Evolutionary conservation across 2,888 invertebrate genomes (phyloP).

Genomic region (Tenthredo mesomela): DNA sequence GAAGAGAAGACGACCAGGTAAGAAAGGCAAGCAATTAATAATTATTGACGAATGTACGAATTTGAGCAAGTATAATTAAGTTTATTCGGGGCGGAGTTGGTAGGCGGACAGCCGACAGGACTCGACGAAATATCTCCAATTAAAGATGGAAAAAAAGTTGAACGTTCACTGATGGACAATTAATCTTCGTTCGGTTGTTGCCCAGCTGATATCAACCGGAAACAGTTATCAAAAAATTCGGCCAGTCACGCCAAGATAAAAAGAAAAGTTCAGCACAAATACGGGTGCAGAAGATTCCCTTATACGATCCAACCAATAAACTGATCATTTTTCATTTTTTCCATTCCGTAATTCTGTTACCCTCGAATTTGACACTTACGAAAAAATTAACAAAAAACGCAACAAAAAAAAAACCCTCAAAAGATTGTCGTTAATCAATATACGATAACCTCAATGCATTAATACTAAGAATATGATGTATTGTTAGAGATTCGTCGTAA

Average conservation of each 20-base stretch:
- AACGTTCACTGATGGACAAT: constrained; percentile 30
- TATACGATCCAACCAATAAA: constrained; percentile 7
- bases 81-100: constrained; percentile 16
- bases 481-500: too few species aligned
- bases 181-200: constrained; percentile 35
- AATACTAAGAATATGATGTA: too few species aligned
- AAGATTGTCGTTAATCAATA: too few species aligned
- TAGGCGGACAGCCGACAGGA: neutral
- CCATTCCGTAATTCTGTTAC: neutral
- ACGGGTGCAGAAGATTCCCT: constrained; percentile 12
- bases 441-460: too few species aligned
- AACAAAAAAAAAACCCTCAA: neutral
- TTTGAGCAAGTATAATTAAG: constrained; percentile 23
- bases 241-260: constrained; percentile 30
- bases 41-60: constrained; percentile 3
- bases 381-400: neutral
- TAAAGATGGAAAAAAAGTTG: constrained; percentile 12
- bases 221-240: constrained; percentile 47
- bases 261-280: constrained; percentile 2
- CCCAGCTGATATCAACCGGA: constrained; percentile 38
- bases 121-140: constrained; percentile 29
- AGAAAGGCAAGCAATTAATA: constrained; percentile 38
- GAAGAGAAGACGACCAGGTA: neutral
- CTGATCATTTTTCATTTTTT: constrained; percentile 28
- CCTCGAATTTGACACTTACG: neutral